Conservation (phyloP, 2,888 invertebrate genomes). For the Pomacea canaliculata region DNA sequence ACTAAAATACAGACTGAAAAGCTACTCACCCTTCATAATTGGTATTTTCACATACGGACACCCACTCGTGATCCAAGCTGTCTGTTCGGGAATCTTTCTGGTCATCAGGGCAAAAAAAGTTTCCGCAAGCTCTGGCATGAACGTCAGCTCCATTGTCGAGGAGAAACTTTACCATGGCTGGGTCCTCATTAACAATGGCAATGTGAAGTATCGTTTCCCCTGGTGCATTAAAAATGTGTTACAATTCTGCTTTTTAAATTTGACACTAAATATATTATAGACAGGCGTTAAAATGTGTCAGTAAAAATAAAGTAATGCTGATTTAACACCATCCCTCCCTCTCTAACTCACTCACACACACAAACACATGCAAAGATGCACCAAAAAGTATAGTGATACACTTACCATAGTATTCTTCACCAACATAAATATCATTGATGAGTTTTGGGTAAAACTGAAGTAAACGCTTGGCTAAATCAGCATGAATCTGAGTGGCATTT, state of each 20-base stretch:
- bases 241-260: too few relatives aligned
- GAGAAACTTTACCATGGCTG: conserved; percentile 95
- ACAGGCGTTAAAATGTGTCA: too few relatives aligned
- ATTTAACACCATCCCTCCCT: too few relatives aligned
- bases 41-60: conserved; percentile 80
- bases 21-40: conserved; percentile 67
- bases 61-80: conserved; percentile 91
- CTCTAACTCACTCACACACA: too few relatives aligned
- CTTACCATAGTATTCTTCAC: conserved; percentile 95
- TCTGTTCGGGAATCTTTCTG: conserved; percentile 91
- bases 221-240: conserved; percentile 59
- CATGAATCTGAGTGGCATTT: conserved; percentile 90
- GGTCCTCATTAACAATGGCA: conserved; percentile 98
- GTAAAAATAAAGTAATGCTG: too few relatives aligned
- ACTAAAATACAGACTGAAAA: too few relatives aligned
- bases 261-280: too few relatives aligned
- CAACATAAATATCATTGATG: conserved; percentile 94
- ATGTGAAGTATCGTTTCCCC: conserved; percentile 95
- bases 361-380: too few relatives aligned
- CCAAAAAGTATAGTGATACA: too few relatives aligned
- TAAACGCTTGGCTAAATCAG: conserved; percentile 92
- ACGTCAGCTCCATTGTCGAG: conserved; percentile 92
- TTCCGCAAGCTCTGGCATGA: conserved; percentile 88
- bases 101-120: conserved; percentile 98
- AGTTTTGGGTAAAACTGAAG: conserved; percentile 93